These are phyloP conservation scores for Cinclus mexicanus DNA, from an alignment of 2,113 vertebrate species.

Conservation along the genomic window DNA sequence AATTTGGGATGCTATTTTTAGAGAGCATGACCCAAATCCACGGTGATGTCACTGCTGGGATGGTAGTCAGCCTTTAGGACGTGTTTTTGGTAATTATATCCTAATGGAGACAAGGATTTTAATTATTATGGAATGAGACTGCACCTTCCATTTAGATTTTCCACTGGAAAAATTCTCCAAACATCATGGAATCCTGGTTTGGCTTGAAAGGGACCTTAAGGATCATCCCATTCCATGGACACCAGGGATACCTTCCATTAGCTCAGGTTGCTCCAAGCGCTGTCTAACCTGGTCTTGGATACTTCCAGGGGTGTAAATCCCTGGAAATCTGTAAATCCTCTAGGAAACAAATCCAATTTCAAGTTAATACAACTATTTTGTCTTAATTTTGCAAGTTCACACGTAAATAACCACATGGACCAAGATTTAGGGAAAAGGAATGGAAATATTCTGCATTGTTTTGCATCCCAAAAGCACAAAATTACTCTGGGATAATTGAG, in stretches of 20 bases:
- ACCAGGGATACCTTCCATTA: not conserved
- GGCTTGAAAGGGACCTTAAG: not conserved
- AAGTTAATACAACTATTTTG: not conserved
- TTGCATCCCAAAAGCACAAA: not conserved
- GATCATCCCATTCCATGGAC: not conserved
- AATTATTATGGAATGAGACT: not conserved
- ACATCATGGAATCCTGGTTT: not conserved
- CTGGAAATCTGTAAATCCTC: not conserved
- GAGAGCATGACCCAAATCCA: constrained; percentile 1
- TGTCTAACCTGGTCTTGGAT: not conserved
- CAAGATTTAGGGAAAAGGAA: not conserved
- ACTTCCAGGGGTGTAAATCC: not conserved
- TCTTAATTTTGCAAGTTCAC: not conserved
- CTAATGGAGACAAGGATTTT: not conserved
- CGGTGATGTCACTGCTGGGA: not conserved
- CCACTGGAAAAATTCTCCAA: not conserved
- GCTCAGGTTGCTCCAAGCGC: not conserved
- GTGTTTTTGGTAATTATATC: not conserved
- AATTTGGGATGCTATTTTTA: constrained; percentile 23
- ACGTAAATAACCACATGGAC: accelerated
- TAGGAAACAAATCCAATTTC: not conserved
- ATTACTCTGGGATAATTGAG: not conserved
- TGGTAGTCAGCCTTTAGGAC: not conserved
- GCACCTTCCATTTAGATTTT: not conserved
- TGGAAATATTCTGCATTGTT: not conserved